Evolutionary conservation across 2,113 vertebrate genomes (phyloP), one percentile per base, ranked within the genome.

Genomic region (Hippopotamus amphibius): DNA sequence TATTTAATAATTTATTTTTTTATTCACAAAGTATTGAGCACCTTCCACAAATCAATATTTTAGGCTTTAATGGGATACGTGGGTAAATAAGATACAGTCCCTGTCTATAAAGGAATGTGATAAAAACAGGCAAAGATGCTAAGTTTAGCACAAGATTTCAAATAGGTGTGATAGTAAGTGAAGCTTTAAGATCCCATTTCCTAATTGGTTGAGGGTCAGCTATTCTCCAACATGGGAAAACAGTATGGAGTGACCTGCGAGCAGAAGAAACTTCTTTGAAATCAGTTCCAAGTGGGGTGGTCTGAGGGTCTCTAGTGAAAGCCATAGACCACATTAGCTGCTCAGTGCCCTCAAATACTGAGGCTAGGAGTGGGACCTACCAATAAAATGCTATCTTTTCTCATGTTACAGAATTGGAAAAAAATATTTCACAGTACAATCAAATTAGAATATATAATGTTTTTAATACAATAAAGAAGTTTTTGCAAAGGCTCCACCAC

Each of bases 1-100:
- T 59, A 80, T 59, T 93, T 83, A 91, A 89, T 55, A 86, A 82
- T 72, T 69, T 81, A 63, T 48, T 71, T 19, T 55, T 95, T 84
- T 80, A 53, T n/a, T 74, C 33, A 80, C 5, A 48, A 57, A 76
- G 5, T 69, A 69, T 79, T 68, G 1, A n/a, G 7, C n/a, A 19
- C 33, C 13, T 71, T 65, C 53, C 68, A 19, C 21, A 92, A 65
- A 61, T 33, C n/a, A 57, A 5, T 83, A 24, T 46, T 94, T 89
- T 71, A 83, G 19, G 43, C 13, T 90, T 96, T 90, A n/a, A 71
- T 85, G 59, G 8, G 61, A 41, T 71, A 61, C 14, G 28, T 6
- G 46, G 24, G 1, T 76, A 95, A 92, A 21, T 79, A 90, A 81
- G 16, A 53, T 88, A 41, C 8, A 81, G 37, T 83, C 15, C 0